Conservation (phyloP, 2,888 invertebrate species). For the Cataglyphis albicans region DNA sequence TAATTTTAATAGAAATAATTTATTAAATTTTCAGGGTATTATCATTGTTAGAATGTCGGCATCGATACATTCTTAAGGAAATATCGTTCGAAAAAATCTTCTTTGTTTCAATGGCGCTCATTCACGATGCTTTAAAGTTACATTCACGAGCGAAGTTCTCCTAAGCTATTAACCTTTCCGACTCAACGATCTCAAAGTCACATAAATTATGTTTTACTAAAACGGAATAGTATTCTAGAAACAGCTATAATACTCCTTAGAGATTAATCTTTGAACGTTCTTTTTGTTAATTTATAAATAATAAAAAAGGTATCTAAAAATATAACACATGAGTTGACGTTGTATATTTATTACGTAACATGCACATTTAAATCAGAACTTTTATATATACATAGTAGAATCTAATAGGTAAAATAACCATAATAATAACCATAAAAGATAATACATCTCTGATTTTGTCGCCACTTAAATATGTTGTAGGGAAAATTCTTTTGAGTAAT, state of each 20-base stretch:
- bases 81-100: slow-evolving; percentile 2
- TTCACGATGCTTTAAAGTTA: slow-evolving; percentile 38
- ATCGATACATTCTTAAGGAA: neutral
- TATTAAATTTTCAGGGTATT: too few relatives aligned
- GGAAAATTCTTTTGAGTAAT: too few relatives aligned
- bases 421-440: too few relatives aligned
- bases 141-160: slow-evolving; percentile 18
- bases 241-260: slow-evolving; percentile 38
- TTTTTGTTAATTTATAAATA: slow-evolving; percentile 8
- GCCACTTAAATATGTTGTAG: too few relatives aligned
- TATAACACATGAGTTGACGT: neutral
- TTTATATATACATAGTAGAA: neutral
- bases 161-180: slow-evolving; percentile 41
- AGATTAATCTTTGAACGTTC: neutral
- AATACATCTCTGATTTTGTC: too few relatives aligned
- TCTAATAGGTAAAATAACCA: neutral
- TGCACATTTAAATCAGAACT: neutral
- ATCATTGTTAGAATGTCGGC: too few relatives aligned
- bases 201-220: slow-evolving; percentile 43
- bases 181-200: slow-evolving; percentile 36
- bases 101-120: slow-evolving; percentile 13
- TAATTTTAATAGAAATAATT: too few relatives aligned
- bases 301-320: neutral
- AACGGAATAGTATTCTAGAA: slow-evolving; percentile 32
- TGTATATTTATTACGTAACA: neutral